Conservation (phyloP, 2,113 vertebrate genomes). For the Lepus timidus region DNA sequence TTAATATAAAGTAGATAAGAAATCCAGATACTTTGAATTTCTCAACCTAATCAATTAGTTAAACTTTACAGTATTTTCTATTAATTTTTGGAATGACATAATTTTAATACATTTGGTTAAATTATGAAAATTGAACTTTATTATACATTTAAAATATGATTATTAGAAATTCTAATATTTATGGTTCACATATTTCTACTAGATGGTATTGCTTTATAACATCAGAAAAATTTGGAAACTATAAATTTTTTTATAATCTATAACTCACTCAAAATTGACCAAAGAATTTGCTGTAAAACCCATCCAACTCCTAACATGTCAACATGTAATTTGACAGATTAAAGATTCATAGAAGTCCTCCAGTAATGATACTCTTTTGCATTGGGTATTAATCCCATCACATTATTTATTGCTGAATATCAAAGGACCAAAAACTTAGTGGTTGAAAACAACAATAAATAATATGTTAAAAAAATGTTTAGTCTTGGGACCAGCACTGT, state of each 20-base stretch:
- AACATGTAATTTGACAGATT: background rate
- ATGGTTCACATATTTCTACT: background rate
- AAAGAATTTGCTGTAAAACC: background rate
- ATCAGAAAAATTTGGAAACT: background rate
- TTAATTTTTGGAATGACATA: too few relatives aligned
- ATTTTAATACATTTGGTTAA: background rate
- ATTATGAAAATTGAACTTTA: background rate
- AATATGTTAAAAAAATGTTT: too few relatives aligned
- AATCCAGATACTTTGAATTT: too few relatives aligned
- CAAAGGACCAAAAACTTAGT: background rate
- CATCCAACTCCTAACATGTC: background rate
- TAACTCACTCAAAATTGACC: background rate
- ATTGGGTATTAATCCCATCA: background rate
- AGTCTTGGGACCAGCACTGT: too few relatives aligned
- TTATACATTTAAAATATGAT: background rate
- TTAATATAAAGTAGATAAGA: background rate
- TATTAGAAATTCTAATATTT: background rate
- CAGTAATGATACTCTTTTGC: background rate
- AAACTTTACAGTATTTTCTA: too few relatives aligned
- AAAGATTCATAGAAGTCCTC: background rate
- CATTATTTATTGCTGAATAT: background rate
- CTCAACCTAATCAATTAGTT: too few relatives aligned
- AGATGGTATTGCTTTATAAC: background rate
- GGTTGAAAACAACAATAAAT: background rate
- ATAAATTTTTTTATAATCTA: background rate